Percentiles rank a stretch among this genome's conserved stretches.
Evolutionary conservation across 2,113 vertebrate genomes (phyloP).

Genomic region (Carollia perspicillata): DNA sequence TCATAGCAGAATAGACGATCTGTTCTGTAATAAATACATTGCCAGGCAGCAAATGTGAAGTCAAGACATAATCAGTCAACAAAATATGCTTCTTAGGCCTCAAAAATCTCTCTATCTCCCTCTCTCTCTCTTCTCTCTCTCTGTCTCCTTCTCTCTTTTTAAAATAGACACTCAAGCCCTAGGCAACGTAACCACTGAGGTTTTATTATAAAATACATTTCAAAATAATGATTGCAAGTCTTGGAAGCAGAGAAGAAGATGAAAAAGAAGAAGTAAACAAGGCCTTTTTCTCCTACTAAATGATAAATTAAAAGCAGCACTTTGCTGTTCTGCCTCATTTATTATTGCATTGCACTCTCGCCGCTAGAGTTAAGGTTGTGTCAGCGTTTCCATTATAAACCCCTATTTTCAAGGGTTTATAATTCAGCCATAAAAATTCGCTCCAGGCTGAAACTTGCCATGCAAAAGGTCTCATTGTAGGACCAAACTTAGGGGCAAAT

Average conservation of each 20-base stretch:
- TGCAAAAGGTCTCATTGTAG: slow-evolving; percentile 70
- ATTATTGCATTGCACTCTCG: slow-evolving; percentile 67
- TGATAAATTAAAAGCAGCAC: slow-evolving; percentile 83
- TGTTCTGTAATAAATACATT: slow-evolving; percentile 20
- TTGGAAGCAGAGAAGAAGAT: slow-evolving; percentile 76
- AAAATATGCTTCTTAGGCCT: slow-evolving; percentile 69
- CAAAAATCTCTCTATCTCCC: slow-evolving; percentile 60
- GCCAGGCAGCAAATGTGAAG: slow-evolving; percentile 54
- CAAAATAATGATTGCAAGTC: slow-evolving; percentile 82
- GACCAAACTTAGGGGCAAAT: slow-evolving; percentile 68
- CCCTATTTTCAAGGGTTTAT: slow-evolving; percentile 73
- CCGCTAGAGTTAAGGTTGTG: slow-evolving; percentile 54
- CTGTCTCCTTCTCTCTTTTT: slow-evolving; percentile 47
- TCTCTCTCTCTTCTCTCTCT: slow-evolving; percentile 17
- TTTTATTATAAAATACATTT: slow-evolving; percentile 86
- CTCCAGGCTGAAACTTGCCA: slow-evolving; percentile 69
- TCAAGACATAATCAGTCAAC: slow-evolving; percentile 69
- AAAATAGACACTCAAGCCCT: slow-evolving; percentile 79
- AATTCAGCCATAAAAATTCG: slow-evolving; percentile 68
- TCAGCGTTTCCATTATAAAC: slow-evolving; percentile 73
- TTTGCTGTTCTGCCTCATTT: slow-evolving; percentile 81
- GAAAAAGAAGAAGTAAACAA: slow-evolving; percentile 84
- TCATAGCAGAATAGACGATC: slow-evolving; percentile 25
- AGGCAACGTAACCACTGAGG: slow-evolving; percentile 78
- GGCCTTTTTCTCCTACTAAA: slow-evolving; percentile 79